Evolutionary conservation across 2,113 vertebrate species (phyloP).

Genomic region (Fregata magnificens): DNA sequence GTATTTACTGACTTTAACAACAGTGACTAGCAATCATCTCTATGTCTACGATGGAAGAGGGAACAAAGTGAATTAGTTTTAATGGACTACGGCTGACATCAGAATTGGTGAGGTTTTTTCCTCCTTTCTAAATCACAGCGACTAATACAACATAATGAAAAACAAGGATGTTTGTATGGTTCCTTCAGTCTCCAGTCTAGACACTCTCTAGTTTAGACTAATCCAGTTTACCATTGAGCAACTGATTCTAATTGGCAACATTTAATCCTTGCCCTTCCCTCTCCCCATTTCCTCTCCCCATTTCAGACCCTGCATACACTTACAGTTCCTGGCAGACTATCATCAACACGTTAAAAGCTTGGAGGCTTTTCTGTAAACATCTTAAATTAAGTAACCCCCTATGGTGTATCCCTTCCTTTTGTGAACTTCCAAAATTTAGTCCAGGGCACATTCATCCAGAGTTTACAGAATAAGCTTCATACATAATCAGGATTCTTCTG

Average conservation of each 20-base stretch:
- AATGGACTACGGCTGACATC: constrained; percentile 7
- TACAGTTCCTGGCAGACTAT: neutral
- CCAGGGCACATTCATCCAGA: neutral
- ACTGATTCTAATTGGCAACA: constrained; percentile 2
- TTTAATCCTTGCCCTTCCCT: neutral
- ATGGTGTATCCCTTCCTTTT: neutral
- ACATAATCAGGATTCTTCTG: too few species aligned
- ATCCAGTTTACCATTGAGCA: constrained; percentile 20
- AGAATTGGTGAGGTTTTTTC: neutral
- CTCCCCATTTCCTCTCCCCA: neutral
- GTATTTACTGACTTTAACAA: neutral
- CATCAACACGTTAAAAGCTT: neutral
- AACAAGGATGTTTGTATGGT: neutral
- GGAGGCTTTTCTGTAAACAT: constrained; percentile 2
- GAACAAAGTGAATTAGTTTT: constrained; percentile 16
- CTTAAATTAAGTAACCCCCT: neutral
- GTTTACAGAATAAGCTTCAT: neutral
- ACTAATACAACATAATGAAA: constrained; percentile 10
- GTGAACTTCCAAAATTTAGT: neutral
- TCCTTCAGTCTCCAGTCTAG: constrained; percentile 43
- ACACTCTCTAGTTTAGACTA: constrained; percentile 34
- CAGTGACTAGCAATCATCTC: neutral
- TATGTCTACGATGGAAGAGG: neutral
- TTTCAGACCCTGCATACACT: neutral
- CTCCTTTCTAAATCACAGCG: neutral